phyloP scores from a whole-genome alignment of 2,888 invertebrate species.

The Cataglyphis albicans region DNA sequence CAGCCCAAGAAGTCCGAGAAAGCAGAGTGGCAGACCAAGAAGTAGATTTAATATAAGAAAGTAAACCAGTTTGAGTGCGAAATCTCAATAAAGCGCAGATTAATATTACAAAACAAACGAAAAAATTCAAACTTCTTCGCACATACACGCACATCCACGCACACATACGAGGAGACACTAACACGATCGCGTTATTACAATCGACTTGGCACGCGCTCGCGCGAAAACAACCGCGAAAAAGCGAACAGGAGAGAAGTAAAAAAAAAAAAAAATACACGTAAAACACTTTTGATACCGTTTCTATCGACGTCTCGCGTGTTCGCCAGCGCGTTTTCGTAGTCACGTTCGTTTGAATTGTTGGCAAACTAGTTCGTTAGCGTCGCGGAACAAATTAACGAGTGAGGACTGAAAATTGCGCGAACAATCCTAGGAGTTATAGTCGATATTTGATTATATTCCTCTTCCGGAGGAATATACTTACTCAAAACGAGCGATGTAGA shows the following conservation, averaged over 20 bases:
- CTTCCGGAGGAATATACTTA: slow-evolving; percentile 16
- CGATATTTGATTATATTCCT: slow-evolving; percentile 37
- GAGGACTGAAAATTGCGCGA: slow-evolving; percentile 39
- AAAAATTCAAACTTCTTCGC: slow-evolving; percentile 48
- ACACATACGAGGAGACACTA: slow-evolving; percentile 11
- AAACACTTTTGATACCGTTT: slow-evolving; percentile 44
- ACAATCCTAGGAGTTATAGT: slow-evolving; percentile 46
- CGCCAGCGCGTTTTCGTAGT: slow-evolving; percentile 35
- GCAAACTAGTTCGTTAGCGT: slow-evolving; percentile 51
- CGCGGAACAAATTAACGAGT: slow-evolving; percentile 38
- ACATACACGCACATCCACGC: slow-evolving; percentile 8
- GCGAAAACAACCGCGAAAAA: slow-evolving; percentile 12
- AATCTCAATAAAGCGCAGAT: slow-evolving; percentile 56
- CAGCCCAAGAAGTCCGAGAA: slow-evolving; percentile 93
- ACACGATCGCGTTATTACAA: slow-evolving; percentile 12
- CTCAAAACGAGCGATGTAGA: slow-evolving; percentile 19
- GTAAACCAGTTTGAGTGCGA: slow-evolving; percentile 52
- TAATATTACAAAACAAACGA: slow-evolving; percentile 41
- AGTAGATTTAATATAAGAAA: slow-evolving; percentile 80
- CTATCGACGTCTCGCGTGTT: slow-evolving; percentile 47
- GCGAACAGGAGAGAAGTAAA: not conserved
- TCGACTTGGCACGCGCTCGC: not conserved
- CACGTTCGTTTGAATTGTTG: slow-evolving; percentile 47
- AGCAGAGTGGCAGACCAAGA: slow-evolving; percentile 91
- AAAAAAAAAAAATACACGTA: slow-evolving; percentile 23